phyloP scores from a whole-genome alignment of 2,888 invertebrate species.

The Poecilobothrus nobilitatus region DNA sequence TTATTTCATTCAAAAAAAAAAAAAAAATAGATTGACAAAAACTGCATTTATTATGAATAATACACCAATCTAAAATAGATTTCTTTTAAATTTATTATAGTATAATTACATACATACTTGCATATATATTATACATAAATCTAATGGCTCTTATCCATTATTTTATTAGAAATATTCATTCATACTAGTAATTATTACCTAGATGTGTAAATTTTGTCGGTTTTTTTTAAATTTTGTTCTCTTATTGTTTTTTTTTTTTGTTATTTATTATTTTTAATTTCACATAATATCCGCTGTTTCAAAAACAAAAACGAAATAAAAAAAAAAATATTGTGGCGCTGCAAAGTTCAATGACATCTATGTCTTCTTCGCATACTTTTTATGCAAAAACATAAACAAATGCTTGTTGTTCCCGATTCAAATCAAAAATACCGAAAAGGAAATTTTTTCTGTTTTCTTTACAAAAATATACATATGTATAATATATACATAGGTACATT shows the following conservation, averaged over 20 bases:
- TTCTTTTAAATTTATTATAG: too few species aligned
- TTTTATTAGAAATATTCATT: too few species aligned
- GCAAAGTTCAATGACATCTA: background rate
- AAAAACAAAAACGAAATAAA: background rate
- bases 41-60: too few species aligned
- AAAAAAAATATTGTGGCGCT: background rate
- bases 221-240: background rate
- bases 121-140: too few species aligned
- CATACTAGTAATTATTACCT: background rate
- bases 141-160: too few species aligned
- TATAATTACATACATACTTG: too few species aligned
- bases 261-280: background rate
- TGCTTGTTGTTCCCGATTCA: conserved; percentile 5
- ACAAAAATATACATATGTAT: too few species aligned
- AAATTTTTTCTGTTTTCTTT: background rate
- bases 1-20: too few species aligned
- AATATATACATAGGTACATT: too few species aligned
- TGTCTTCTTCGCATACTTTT: background rate
- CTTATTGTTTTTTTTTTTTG: background rate
- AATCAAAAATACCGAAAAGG: conserved; percentile 6
- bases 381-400: conserved; percentile 6
- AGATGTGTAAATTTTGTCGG: background rate
- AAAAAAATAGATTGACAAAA: too few species aligned
- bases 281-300: background rate
- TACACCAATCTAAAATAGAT: too few species aligned